Evolutionary conservation across 1,140 invertebrate species (phyloP).

Genomic region (Platyura marginata): DNA sequence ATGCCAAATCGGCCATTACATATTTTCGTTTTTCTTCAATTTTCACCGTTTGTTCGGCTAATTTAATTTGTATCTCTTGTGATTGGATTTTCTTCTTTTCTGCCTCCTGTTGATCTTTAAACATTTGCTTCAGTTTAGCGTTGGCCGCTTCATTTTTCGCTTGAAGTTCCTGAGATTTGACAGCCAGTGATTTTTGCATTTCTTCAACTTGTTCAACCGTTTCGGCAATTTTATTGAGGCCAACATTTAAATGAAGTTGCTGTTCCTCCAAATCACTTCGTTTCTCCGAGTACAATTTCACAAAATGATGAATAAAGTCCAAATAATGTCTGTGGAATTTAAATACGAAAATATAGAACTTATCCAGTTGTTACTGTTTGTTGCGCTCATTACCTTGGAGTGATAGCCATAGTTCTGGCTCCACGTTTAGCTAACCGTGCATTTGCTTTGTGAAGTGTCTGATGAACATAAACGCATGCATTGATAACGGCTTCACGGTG

Average conservation of each 20-base stretch:
- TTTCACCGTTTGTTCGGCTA: slow-evolving; percentile 77
- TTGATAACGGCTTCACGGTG: slow-evolving; percentile 94
- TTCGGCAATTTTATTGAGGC: slow-evolving; percentile 95
- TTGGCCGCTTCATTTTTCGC: slow-evolving; percentile 99
- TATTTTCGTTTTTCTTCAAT: slow-evolving; percentile 83
- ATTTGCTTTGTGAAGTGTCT: slow-evolving; percentile 91
- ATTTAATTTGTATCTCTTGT: slow-evolving; percentile 86
- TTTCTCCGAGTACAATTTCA: slow-evolving; percentile 95
- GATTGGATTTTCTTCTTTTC: slow-evolving; percentile 97
- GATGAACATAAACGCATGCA: slow-evolving; percentile 95
- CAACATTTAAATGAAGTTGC: slow-evolving; percentile 96
- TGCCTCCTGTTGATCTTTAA: slow-evolving; percentile 98
- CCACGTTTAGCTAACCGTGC: slow-evolving; percentile 74
- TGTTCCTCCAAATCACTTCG: slow-evolving; percentile 96
- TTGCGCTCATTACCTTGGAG: slow-evolving; percentile 43
- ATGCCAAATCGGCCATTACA: slow-evolving; percentile 86
- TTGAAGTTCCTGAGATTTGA: slow-evolving; percentile 91
- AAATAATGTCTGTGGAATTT: slow-evolving; percentile 65
- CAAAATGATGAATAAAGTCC: slow-evolving; percentile 99
- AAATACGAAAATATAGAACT: background rate
- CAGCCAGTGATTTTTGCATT: slow-evolving; percentile 94
- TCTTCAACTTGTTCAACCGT: slow-evolving; percentile 99
- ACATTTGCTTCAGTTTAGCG: slow-evolving; percentile 96
- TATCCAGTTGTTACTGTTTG: background rate
- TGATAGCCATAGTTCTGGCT: slow-evolving; percentile 90